Conservation (phyloP, 2,113 vertebrate genomes). For the Trochalopteron elliotii region DNA sequence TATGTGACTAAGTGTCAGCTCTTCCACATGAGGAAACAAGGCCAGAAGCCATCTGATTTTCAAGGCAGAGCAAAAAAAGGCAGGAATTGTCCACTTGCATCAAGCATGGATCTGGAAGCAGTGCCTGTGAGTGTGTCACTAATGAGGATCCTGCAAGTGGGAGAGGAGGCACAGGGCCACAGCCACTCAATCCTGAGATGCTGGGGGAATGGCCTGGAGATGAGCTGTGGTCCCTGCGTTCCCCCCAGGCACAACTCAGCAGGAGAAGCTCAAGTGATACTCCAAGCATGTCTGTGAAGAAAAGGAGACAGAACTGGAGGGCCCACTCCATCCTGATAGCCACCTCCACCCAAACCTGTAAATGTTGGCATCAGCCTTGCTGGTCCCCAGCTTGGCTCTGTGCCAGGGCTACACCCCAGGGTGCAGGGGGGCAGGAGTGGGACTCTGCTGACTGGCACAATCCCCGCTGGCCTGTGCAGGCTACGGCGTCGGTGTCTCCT, state of each 20-base stretch:
- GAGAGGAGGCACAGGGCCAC: not conserved
- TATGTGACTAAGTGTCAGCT: slow-evolving; percentile 28
- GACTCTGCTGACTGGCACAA: not conserved
- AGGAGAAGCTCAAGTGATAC: not conserved
- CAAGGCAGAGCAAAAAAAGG: slow-evolving; percentile 26
- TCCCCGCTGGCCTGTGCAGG: not conserved
- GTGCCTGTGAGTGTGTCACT: not conserved
- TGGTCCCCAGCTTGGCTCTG: not conserved
- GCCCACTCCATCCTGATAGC: not conserved
- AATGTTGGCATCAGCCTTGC: not conserved
- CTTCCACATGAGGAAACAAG: slow-evolving; percentile 7
- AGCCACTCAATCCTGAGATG: not conserved
- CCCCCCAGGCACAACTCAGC: not conserved
- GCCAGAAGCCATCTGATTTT: slow-evolving; percentile 5
- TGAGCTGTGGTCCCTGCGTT: not conserved
- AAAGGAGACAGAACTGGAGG: not conserved
- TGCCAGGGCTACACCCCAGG: not conserved
- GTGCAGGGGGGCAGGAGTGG: not conserved
- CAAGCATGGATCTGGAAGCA: not conserved
- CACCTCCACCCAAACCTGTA: not conserved
- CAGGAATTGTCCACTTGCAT: slow-evolving; percentile 23
- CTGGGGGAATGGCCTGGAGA: not conserved
- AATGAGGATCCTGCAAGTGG: not conserved
- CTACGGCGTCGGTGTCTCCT: not conserved
- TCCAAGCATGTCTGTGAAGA: not conserved